Conservation (phyloP, 2,888 invertebrate genomes). For the Euplagia quadripunctaria region DNA sequence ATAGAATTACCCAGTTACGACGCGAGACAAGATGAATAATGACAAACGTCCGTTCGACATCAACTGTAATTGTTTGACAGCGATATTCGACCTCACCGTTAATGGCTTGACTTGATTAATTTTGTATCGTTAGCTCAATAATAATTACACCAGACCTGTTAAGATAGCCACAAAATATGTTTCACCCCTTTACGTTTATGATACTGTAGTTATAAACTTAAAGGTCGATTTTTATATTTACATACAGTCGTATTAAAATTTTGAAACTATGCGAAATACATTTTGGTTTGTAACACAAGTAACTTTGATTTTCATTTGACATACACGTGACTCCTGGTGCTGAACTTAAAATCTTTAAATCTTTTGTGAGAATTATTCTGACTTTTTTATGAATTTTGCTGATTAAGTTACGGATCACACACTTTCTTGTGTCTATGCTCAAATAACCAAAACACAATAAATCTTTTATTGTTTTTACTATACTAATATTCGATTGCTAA, state of each 20-base stretch:
- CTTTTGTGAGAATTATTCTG: neutral
- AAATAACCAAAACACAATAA: too few relatives aligned
- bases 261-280: neutral
- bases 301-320: neutral
- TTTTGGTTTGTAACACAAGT: neutral
- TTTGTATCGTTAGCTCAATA: conserved; percentile 52
- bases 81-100: conserved; percentile 63
- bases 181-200: neutral
- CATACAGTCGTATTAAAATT: neutral
- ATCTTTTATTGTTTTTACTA: too few relatives aligned
- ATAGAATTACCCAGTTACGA: conserved; percentile 49
- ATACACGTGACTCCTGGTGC: neutral
- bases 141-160: conserved; percentile 39
- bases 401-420: too few relatives aligned
- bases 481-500: too few relatives aligned
- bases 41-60: conserved; percentile 63
- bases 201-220: neutral
- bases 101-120: conserved; percentile 61
- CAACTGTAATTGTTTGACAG: conserved; percentile 76
- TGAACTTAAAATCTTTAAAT: neutral
- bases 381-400: neutral
- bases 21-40: conserved; percentile 69
- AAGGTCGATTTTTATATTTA: neutral
- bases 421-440: too few relatives aligned
- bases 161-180: conserved; percentile 17